Evolutionary conservation across 1,140 invertebrate genomes (phyloP).

Genomic region (Galleria mellonella): DNA sequence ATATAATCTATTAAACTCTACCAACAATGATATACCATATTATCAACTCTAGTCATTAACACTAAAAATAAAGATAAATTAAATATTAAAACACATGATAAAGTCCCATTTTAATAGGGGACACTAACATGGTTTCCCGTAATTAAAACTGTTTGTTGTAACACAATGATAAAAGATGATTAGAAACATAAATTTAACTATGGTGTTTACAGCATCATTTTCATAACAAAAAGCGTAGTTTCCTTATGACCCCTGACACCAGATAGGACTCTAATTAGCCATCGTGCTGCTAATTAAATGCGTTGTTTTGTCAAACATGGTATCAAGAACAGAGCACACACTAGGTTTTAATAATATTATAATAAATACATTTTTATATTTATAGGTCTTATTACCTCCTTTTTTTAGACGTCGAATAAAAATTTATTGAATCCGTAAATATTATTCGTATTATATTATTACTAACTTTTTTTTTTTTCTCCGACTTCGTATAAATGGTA

Average conservation of each 20-base stretch:
- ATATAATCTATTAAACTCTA: too few species aligned
- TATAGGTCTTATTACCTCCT: too few species aligned
- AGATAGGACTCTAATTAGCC: slow-evolving; percentile 31
- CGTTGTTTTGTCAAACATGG: background rate
- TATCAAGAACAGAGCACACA: background rate
- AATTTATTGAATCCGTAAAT: too few species aligned
- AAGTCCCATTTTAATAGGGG: slow-evolving; percentile 30
- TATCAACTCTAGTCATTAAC: background rate
- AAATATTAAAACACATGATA: slow-evolving; percentile 29
- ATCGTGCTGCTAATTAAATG: slow-evolving; percentile 38
- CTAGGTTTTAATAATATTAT: too few species aligned
- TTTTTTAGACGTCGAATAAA: too few species aligned
- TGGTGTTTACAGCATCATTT: slow-evolving; percentile 33
- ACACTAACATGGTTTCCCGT: slow-evolving; percentile 53
- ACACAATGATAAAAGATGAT: slow-evolving; percentile 59
- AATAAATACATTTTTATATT: too few species aligned
- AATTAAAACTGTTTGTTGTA: slow-evolving; percentile 54
- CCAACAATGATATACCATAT: too few species aligned
- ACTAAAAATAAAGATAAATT: slow-evolving; percentile 23
- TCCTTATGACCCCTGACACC: slow-evolving; percentile 62
- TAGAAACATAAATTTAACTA: slow-evolving; percentile 43
- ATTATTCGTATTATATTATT: too few species aligned
- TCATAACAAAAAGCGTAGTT: slow-evolving; percentile 33
- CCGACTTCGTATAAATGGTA: too few species aligned
- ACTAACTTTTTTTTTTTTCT: too few species aligned